Conservation (phyloP, 2,113 vertebrate species). For the Typhlomys cinereus region DNA sequence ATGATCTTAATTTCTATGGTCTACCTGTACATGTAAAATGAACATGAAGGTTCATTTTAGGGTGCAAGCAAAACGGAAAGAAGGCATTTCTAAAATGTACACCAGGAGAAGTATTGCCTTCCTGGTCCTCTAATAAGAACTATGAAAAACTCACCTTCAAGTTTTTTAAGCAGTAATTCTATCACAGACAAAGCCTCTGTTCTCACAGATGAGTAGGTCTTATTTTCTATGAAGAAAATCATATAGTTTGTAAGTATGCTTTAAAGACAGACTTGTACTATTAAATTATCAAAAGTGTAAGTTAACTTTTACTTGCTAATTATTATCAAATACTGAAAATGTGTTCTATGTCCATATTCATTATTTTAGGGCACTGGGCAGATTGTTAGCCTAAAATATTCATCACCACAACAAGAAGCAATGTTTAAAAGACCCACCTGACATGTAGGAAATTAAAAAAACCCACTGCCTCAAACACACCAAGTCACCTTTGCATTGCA, state of each 20-base stretch:
- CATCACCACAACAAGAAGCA: background rate
- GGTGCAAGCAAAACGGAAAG: background rate
- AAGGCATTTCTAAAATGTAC: background rate
- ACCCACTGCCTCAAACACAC: slow-evolving; percentile 3
- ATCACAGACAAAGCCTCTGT: slow-evolving; percentile 95
- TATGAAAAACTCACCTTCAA: slow-evolving; percentile 89
- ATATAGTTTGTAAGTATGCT: background rate
- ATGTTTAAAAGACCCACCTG: slow-evolving; percentile 35
- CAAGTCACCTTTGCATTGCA: background rate
- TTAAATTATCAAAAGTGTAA: slow-evolving; percentile 31
- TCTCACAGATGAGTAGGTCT: slow-evolving; percentile 96
- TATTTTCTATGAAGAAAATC: slow-evolving; percentile 91
- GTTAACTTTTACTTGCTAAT: background rate
- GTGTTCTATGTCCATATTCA: background rate
- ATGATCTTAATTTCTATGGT: slow-evolving; percentile 30
- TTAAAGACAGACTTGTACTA: slow-evolving; percentile 31
- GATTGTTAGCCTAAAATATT: background rate
- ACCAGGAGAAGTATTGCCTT: background rate
- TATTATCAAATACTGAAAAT: slow-evolving; percentile 41
- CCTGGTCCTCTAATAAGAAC: background rate
- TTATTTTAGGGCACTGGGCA: background rate
- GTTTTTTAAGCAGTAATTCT: slow-evolving; percentile 92
- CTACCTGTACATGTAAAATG: background rate
- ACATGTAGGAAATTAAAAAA: slow-evolving; percentile 1
- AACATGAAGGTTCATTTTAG: background rate